A percentile compares a stretch with the other conserved stretches of the same genome.
Conservation (phyloP, 2,797 vertebrate genomes). For the Brachymystax lenok region DNA sequence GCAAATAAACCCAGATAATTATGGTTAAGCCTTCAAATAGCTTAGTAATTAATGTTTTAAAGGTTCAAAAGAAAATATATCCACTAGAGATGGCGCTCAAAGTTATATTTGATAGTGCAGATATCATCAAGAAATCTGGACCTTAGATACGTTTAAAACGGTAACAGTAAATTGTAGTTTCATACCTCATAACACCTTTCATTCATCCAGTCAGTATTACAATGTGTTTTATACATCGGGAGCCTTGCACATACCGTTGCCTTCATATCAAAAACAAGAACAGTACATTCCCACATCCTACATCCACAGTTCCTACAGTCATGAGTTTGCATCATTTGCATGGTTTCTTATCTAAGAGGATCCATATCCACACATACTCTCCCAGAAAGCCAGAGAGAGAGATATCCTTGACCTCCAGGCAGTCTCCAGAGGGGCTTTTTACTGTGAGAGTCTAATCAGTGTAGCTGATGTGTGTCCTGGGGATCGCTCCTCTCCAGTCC, state of each 20-base stretch:
- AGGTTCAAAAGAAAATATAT: neutral
- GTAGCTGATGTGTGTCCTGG: constrained; percentile 64
- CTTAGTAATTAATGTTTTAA: neutral
- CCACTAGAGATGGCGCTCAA: neutral
- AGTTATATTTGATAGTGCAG: neutral
- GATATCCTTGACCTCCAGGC: constrained; percentile 65
- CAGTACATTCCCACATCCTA: neutral
- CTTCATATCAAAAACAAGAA: neutral
- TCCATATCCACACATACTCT: constrained; percentile 48
- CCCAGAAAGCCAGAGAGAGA: neutral
- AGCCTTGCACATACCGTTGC: no score
- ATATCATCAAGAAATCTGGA: neutral
- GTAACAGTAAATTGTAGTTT: no score
- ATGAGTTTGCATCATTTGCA: neutral
- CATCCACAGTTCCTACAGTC: neutral
- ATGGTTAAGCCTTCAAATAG: neutral
- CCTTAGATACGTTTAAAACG: no score
- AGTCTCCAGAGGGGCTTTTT: constrained; percentile 65
- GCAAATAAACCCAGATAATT: neutral
- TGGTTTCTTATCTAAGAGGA: constrained; percentile 42
- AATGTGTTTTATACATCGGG: no score
- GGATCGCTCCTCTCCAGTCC: constrained; percentile 67
- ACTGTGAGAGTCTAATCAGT: constrained; percentile 65
- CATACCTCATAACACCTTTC: no score
- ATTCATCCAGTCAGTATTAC: no score